A percentile compares a stretch with the other conserved stretches of the same genome.
These are phyloP conservation scores for Enteromius viviparus DNA, from an alignment of 2,797 vertebrate species.

Conservation along the genomic window DNA sequence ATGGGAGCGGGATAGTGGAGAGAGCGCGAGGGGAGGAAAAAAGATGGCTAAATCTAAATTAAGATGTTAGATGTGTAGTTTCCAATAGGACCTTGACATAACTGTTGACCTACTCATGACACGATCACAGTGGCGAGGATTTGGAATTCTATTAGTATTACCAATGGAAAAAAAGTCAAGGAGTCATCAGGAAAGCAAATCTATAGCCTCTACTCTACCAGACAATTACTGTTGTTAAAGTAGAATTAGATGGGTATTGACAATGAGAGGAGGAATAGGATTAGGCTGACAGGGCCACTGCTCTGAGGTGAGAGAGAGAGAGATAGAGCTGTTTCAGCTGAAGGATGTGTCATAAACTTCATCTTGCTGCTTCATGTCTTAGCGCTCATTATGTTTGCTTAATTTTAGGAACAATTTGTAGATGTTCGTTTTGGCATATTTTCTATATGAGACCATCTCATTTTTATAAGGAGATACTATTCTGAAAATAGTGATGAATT, in stretches of 20 bases:
- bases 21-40: constrained; percentile 62
- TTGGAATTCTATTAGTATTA: constrained; percentile 99
- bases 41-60: constrained; percentile 94
- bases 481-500: not conserved
- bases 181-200: constrained; percentile 99
- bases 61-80: constrained; percentile 98
- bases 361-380: constrained; percentile 8
- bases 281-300: constrained; percentile 70
- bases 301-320: constrained; percentile 52
- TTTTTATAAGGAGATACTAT: not conserved
- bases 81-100: constrained; percentile 99
- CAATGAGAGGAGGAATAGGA: constrained; percentile 87
- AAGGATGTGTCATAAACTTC: constrained; percentile 48
- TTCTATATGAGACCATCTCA: not conserved
- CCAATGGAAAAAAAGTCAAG: constrained; percentile 93
- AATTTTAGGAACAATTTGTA: not conserved
- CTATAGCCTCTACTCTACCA: constrained; percentile 99
- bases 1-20: constrained; percentile 59
- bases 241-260: constrained; percentile 99
- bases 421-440: not conserved
- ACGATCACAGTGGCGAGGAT: constrained; percentile 93
- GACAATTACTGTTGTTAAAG: constrained; percentile 99
- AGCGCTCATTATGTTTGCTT: constrained; percentile 42
- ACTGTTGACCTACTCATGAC: constrained; percentile 98
- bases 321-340: constrained; percentile 32